A percentile compares a stretch with the other conserved stretches of the same genome.
phyloP scores from a whole-genome alignment of 1,140 invertebrate genomes.

The Tetraneura akinire region DNA sequence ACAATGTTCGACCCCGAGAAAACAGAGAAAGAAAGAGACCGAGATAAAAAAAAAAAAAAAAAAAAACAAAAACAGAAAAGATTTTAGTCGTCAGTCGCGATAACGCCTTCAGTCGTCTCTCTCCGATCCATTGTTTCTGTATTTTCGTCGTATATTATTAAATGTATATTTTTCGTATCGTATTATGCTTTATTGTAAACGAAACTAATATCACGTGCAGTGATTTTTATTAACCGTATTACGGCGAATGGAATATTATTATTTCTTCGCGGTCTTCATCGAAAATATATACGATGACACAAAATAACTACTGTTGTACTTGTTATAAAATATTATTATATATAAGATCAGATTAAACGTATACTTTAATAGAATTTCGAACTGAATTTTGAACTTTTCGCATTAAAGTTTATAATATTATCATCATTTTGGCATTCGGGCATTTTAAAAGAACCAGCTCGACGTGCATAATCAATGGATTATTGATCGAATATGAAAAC shows the following conservation, averaged over 20 bases:
- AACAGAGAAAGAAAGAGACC: not conserved
- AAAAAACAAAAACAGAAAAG: too few relatives aligned
- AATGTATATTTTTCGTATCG: too few relatives aligned
- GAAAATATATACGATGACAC: too few relatives aligned
- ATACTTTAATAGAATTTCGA: conserved; percentile 20
- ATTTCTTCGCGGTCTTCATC: too few relatives aligned
- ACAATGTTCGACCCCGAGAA: not conserved
- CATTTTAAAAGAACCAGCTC: not conserved
- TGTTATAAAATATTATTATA: not conserved
- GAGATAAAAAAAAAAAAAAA: not conserved
- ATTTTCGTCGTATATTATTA: not conserved
- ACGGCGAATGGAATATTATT: too few relatives aligned
- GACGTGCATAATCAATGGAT: not conserved
- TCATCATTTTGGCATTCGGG: not conserved
- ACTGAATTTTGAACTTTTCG: conserved; percentile 35
- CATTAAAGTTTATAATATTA: conserved; percentile 12
- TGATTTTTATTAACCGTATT: too few relatives aligned
- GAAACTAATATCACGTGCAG: too few relatives aligned
- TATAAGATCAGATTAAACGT: conserved; percentile 2
- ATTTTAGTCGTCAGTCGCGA: not conserved
- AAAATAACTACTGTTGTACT: too few relatives aligned
- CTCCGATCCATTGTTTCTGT: too few relatives aligned
- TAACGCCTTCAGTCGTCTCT: not conserved
- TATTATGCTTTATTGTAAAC: too few relatives aligned
- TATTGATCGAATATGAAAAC: conserved; percentile 7